Evolutionary conservation across 2,113 vertebrate genomes (phyloP).

Genomic region (Chitala chitala): DNA sequence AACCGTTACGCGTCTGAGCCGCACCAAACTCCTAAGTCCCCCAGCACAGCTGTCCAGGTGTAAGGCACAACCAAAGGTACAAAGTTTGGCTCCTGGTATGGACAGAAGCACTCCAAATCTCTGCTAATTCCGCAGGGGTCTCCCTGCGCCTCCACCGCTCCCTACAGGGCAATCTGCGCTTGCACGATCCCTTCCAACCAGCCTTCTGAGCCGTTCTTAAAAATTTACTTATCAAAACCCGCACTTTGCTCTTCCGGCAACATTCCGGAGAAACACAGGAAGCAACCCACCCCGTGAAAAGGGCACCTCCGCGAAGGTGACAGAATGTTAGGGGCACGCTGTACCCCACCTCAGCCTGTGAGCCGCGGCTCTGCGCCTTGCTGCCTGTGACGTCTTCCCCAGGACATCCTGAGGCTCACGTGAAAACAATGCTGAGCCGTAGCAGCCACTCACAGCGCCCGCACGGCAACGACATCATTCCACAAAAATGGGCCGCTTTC

Average conservation of each 20-base stretch:
- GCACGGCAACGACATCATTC: constrained; percentile 71
- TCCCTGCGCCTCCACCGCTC: constrained; percentile 33
- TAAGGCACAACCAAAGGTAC: no score
- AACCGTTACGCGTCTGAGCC: constrained; percentile 30
- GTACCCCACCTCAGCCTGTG: not conserved
- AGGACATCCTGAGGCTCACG: constrained; percentile 96
- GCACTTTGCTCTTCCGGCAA: no score
- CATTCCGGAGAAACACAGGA: not conserved
- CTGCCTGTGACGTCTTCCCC: constrained; percentile 63
- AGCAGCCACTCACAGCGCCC: constrained; percentile 66
- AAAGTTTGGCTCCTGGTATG: no score
- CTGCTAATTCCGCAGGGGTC: no score
- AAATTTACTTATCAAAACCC: no score
- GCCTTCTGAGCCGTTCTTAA: constrained; percentile 16
- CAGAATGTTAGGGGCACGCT: not conserved
- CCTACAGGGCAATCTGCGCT: constrained; percentile 41
- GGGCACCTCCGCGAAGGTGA: not conserved
- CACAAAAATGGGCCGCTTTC: constrained; percentile 67
- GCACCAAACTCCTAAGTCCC: constrained; percentile 18
- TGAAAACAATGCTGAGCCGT: constrained; percentile 85
- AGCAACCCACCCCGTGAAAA: not conserved
- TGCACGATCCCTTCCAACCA: constrained; percentile 22
- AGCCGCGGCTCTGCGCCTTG: constrained; percentile 24
- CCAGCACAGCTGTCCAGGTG: no score
- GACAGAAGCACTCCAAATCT: no score